Percentiles rank a stretch among this genome's conserved stretches.
These are phyloP conservation scores for Sebastes kiyomatsui DNA, from an alignment of 2,797 vertebrate genomes.

Conservation along the genomic window DNA sequence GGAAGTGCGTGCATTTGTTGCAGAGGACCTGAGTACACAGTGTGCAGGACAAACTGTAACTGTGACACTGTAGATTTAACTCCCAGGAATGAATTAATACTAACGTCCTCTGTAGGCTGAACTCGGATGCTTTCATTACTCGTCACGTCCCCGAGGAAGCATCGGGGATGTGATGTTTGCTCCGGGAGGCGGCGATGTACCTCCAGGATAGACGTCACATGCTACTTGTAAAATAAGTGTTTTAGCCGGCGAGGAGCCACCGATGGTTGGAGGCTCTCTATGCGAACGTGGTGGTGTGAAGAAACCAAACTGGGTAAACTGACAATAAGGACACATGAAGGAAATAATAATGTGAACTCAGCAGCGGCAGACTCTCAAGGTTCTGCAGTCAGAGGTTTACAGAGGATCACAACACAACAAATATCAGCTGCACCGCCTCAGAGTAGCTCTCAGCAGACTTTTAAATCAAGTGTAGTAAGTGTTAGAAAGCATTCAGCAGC, in stretches of 20 bases:
- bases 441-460: background rate
- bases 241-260: background rate
- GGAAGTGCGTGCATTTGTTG: background rate
- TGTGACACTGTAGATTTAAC: background rate
- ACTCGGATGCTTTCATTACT: constrained; percentile 13
- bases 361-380: background rate
- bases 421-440: background rate
- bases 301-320: background rate
- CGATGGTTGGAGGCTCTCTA: background rate
- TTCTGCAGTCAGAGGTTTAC: constrained; percentile 8
- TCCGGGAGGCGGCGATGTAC: background rate
- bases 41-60: constrained; percentile 10
- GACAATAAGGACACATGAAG: background rate
- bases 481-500: background rate
- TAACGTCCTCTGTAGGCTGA: background rate
- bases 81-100: constrained; percentile 4
- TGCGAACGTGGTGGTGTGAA: background rate
- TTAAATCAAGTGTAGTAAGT: background rate
- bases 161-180: background rate
- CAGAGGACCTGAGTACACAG: constrained; percentile 1
- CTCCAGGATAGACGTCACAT: background rate
- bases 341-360: background rate
- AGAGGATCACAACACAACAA: background rate
- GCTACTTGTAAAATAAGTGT: background rate
- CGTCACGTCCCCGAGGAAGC: background rate